Conservation (phyloP, 2,888 invertebrate species). For the Plusia festucae region DNA sequence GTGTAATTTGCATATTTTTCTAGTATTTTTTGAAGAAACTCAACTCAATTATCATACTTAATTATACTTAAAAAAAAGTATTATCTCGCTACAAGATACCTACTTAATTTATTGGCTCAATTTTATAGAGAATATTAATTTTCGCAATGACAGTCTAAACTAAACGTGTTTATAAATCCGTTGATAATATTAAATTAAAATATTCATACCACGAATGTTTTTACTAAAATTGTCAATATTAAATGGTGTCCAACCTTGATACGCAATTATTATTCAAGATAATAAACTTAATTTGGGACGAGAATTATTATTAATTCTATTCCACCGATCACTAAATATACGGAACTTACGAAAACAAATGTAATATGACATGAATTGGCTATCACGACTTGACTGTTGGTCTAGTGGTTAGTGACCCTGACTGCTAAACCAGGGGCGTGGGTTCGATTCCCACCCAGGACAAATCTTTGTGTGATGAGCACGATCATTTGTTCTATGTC, state of each 20-base stretch:
- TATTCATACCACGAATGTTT: background rate
- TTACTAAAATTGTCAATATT: background rate
- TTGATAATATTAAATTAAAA: background rate
- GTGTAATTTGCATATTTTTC: background rate
- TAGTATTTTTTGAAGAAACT: background rate
- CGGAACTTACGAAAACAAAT: background rate
- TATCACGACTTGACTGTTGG: no score
- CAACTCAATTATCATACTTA: no score
- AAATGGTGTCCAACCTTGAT: background rate
- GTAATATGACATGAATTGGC: background rate
- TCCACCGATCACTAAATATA: background rate
- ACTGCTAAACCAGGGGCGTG: no score
- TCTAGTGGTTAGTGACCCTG: no score
- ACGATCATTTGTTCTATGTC: no score
- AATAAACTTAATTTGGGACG: background rate
- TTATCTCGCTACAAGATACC: no score
- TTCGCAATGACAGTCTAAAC: no score
- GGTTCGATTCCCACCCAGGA: no score
- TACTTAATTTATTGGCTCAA: no score
- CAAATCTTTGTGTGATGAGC: no score
- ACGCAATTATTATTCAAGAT: constrained; percentile 2
- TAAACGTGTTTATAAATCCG: background rate
- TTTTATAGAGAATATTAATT: no score
- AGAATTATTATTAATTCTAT: background rate
- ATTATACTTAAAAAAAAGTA: no score